A percentile compares a stretch with the other conserved stretches of the same genome.
Conservation (phyloP, 2,888 invertebrate species). For the Hydropsyche betteni region DNA sequence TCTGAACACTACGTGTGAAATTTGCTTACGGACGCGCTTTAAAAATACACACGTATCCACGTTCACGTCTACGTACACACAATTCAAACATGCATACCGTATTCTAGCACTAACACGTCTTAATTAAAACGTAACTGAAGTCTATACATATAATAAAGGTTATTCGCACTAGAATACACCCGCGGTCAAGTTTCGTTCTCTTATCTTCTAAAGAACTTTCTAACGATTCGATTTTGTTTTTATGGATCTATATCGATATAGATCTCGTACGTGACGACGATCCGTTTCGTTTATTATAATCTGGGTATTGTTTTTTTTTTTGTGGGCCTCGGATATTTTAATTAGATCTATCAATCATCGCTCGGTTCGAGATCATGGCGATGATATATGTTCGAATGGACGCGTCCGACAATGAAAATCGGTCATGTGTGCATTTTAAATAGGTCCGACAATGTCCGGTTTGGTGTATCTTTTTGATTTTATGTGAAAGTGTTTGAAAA, state of each 20-base stretch:
- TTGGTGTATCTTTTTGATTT: too few species aligned
- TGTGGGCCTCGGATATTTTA: slow-evolving; percentile 15
- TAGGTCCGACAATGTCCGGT: neutral
- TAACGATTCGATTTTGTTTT: too few species aligned
- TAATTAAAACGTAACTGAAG: neutral
- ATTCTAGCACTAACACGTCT: too few species aligned
- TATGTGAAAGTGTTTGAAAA: too few species aligned
- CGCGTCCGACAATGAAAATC: slow-evolving; percentile 8
- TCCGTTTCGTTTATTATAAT: neutral
- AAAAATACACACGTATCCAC: too few species aligned
- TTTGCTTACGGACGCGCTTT: neutral
- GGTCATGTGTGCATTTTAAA: slow-evolving; percentile 29
- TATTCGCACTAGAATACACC: neutral
- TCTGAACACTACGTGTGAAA: slow-evolving; percentile 28
- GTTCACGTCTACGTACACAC: too few species aligned
- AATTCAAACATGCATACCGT: too few species aligned
- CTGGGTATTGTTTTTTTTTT: neutral
- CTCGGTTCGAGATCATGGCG: slow-evolving; percentile 3
- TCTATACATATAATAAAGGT: neutral
- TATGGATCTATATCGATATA: too few species aligned
- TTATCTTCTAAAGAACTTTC: too few species aligned
- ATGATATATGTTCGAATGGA: neutral
- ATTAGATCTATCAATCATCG: slow-evolving; percentile 33
- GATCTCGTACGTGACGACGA: neutral
- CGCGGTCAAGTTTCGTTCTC: neutral